Conservation (phyloP, 2,113 vertebrate genomes). For the Myiozetetes cayanensis region DNA sequence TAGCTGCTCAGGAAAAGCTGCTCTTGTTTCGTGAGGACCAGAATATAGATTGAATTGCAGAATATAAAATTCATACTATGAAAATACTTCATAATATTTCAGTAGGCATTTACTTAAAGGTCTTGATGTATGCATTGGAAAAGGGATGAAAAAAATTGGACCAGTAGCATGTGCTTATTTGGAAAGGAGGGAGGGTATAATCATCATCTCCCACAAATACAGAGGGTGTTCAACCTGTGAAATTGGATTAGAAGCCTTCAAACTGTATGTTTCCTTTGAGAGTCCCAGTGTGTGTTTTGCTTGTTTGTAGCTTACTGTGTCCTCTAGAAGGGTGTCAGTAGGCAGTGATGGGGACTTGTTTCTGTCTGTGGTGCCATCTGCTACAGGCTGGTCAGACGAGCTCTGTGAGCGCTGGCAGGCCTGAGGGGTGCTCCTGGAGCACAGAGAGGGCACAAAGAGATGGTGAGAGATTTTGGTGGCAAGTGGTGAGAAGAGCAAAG, state of each 20-base stretch:
- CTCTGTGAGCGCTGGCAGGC: neutral
- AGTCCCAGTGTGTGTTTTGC: neutral
- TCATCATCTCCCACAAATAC: neutral
- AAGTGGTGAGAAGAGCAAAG: neutral
- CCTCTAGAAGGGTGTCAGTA: neutral
- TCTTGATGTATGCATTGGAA: neutral
- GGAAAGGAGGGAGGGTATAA: neutral
- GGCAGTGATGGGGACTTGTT: neutral
- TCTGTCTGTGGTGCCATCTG: neutral
- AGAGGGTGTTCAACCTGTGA: neutral
- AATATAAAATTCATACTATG: neutral
- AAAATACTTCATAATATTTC: neutral
- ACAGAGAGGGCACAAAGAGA: neutral
- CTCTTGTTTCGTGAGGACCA: neutral
- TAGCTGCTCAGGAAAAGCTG: neutral
- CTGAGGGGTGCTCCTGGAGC: neutral
- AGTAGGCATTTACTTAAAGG: neutral
- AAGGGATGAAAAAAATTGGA: neutral
- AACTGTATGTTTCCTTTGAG: neutral
- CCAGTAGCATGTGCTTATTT: rapidly evolving
- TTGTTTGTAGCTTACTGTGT: neutral
- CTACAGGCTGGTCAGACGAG: neutral
- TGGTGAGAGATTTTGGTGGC: neutral
- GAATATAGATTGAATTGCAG: neutral
- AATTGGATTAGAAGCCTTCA: neutral